Conservation (phyloP, 2,888 invertebrate genomes). For the Aphrophora alni region DNA sequence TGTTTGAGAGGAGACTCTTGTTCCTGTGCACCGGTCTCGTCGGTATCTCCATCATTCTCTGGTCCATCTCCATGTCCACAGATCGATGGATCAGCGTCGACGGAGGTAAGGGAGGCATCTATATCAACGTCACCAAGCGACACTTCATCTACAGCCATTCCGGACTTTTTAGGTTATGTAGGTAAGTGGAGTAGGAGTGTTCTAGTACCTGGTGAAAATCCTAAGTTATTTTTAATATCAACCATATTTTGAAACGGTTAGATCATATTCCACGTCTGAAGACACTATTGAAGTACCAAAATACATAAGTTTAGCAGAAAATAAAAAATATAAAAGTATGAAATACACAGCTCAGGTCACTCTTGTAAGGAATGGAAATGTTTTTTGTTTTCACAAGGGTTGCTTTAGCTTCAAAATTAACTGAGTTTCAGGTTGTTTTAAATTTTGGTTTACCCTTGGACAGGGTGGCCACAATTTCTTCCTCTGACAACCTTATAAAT, state of each 20-base stretch:
- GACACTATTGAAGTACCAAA: no score
- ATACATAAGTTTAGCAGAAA: no score
- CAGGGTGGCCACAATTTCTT: no score
- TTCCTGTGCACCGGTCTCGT: constrained; percentile 72
- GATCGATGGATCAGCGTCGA: constrained; percentile 73
- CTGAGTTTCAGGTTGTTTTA: no score
- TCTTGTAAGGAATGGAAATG: no score
- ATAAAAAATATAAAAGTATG: no score
- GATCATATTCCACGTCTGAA: not conserved
- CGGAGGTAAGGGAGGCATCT: constrained; percentile 58
- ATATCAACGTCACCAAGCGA: constrained; percentile 62
- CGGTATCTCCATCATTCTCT: constrained; percentile 69
- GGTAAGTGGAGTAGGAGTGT: constrained; percentile 54
- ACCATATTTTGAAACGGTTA: not conserved
- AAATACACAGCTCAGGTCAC: no score
- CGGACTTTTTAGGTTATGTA: constrained; percentile 73
- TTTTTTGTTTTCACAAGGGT: no score
- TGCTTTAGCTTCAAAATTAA: no score
- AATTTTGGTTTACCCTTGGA: no score
- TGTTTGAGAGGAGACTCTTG: constrained; percentile 75
- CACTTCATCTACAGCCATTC: constrained; percentile 70
- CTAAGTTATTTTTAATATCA: not conserved
- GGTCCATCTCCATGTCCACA: constrained; percentile 77
- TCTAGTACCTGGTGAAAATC: not conserved
- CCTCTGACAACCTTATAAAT: no score